Base-by-base conservation (phyloP, 2,888 invertebrate genomes). In the Eupsilia transversa region DNA sequence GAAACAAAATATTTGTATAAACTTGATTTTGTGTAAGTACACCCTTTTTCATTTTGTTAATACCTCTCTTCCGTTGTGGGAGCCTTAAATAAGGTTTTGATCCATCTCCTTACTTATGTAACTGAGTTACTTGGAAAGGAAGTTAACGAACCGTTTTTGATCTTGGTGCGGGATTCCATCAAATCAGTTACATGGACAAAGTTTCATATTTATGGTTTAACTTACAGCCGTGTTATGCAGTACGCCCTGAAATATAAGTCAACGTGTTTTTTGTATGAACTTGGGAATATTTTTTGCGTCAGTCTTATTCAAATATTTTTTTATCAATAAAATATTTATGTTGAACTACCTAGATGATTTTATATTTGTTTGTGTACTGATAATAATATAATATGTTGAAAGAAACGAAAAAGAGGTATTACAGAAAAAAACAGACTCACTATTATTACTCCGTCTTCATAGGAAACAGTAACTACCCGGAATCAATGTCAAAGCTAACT, bases 71-170 rank as follows among this genome's bases (percentile, higher is more conserved):
- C 78, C 70, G 72, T 70, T 82, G 78, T 84, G 72, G 73, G 73
- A 80, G 70, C 35, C 49, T 79, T 85, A 87, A 87, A 88, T 86
- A 87, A 89, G 86, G 90, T 90, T 90, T 84, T 81, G 85, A 86
- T 84, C 80, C 81, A 79, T 81, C 88, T 57, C 83, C 86, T 84
- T 85, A 90, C 90, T 91, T 91, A 89, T 85, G 81, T 92, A 91
- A 92, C 90, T 91, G 84, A 91, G 91, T 93, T 92, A 93, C 89
- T 81, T 79, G 86, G 86, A 91, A 91, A 91, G 89, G 86, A 89
- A 93, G 89, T 91, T 92, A 94, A 94, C 92, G 93, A 94, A 93
- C 93, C 92, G 89, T 91, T 79, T 87, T 87, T 88, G 91, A 92
- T 91, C 90, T 89, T 86, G 86, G 87, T 87, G 89, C 87, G 84